Evolutionary conservation across 2,797 vertebrate species (phyloP), one percentile per base, ranked within the genome.

Genomic region (Micropoecilia bifurca): DNA sequence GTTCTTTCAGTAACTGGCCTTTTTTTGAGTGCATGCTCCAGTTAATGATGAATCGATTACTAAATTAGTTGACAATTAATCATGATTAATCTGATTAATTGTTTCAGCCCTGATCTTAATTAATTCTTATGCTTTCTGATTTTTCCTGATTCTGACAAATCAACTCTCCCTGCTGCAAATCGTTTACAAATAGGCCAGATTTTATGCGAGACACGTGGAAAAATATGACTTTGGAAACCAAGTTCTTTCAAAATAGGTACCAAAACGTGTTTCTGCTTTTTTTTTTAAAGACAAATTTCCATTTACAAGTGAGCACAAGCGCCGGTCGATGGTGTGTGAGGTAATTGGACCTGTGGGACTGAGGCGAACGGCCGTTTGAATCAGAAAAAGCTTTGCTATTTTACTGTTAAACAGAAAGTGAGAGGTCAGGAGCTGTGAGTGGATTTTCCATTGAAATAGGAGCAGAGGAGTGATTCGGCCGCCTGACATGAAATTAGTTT

Each of bases 321-420:
- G 33, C 18, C 30, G 39, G 63, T 83, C 41, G 74, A 33, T 78
- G 73, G 75, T n/a, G 75, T 80, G 76, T 83, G 77, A 77, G 80
- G 76, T 91, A 92, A 90, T 87, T 87, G 81, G 81, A 73, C 85
- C 80, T 59, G 47, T 5, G 79, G 79, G 91, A 83, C 81, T 10
- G 79, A 78, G 78, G 47, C 7, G 63, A 80, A 78, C 74, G 76
- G 81, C 30, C 53, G 71, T 79, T 83, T 78, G 81, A 83, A 81
- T 85, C 72, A 77, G 84, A 77, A 77, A 69, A 72, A 33, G 68
- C 48, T 82, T 46, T 72, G 83, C 85, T 83, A 79, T 88, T 90
- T 90, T 76, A 66, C 53, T 59, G 63, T 72, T 81, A 80, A 72
- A 83, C 61, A 82, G 66, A 74, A 84, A 81, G 87, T 88, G 6